A percentile compares a stretch with the other conserved stretches of the same genome.
Conservation (phyloP, 2,797 vertebrate genomes). For the Mormyrops boulengeri region DNA sequence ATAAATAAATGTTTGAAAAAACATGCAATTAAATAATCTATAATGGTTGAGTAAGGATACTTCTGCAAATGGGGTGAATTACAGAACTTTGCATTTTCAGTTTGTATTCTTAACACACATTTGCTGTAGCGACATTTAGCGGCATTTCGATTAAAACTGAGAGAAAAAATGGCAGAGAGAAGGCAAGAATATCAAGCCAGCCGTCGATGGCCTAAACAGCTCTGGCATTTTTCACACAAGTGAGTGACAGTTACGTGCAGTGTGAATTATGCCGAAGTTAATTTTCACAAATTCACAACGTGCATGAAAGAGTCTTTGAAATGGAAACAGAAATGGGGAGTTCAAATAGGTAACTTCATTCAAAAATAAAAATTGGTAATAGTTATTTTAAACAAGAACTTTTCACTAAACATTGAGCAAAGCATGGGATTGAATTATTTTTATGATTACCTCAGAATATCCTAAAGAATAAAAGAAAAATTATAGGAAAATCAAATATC, state of each 20-base stretch:
- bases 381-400: neutral
- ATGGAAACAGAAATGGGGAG: neutral
- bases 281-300: neutral
- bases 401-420: neutral
- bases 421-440: neutral
- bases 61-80: neutral
- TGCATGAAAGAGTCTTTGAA: neutral
- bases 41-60: neutral
- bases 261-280: neutral
- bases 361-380: neutral
- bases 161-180: neutral
- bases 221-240: neutral
- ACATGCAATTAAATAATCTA: neutral
- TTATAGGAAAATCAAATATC: neutral
- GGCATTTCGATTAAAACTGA: neutral
- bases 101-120: slow-evolving; percentile 6
- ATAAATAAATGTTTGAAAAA: neutral
- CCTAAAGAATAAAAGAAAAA: neutral
- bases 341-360: neutral
- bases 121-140: neutral
- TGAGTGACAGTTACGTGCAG: neutral
- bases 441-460: neutral
- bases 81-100: neutral
- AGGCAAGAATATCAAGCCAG: neutral
- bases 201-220: neutral